These are phyloP conservation scores for Falco punctatus DNA, from an alignment of 2,113 vertebrate genomes.

Conservation along the genomic window DNA sequence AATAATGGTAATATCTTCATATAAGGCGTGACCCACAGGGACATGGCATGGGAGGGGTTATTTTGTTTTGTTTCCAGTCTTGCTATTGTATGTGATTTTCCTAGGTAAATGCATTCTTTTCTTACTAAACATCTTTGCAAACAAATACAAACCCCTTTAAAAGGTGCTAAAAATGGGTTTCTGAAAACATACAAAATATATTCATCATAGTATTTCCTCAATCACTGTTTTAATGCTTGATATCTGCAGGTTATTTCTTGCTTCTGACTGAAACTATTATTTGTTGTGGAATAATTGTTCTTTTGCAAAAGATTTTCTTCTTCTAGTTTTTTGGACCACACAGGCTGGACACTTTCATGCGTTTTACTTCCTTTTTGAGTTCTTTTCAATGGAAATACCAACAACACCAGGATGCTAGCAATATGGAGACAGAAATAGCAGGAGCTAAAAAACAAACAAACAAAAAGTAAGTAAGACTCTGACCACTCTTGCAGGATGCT, in stretches of 20 bases:
- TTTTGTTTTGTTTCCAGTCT: slow-evolving; percentile 70
- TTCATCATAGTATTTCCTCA: slow-evolving; percentile 6
- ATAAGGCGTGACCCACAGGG: slow-evolving; percentile 78
- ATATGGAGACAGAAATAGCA: slow-evolving; percentile 93
- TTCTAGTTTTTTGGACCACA: slow-evolving; percentile 56
- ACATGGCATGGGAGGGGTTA: slow-evolving; percentile 75
- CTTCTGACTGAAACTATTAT: slow-evolving; percentile 88
- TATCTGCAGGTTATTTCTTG: slow-evolving; percentile 84
- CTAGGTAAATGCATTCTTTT: slow-evolving; percentile 55
- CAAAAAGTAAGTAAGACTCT: not conserved
- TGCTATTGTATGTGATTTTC: slow-evolving; percentile 64
- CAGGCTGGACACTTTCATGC: slow-evolving; percentile 51
- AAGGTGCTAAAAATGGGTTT: slow-evolving; percentile 79
- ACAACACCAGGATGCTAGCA: slow-evolving; percentile 82
- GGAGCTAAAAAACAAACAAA: slow-evolving; percentile 77
- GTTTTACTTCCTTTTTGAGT: slow-evolving; percentile 78
- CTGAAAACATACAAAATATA: slow-evolving; percentile 72
- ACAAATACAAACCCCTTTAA: slow-evolving; percentile 75
- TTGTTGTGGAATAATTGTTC: slow-evolving; percentile 78
- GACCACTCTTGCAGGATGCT: not conserved
- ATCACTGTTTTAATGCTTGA: slow-evolving; percentile 71
- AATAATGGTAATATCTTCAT: slow-evolving; percentile 65
- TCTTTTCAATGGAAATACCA: slow-evolving; percentile 84
- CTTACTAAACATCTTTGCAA: slow-evolving; percentile 69
- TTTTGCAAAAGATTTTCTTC: slow-evolving; percentile 69